Conservation (phyloP, 2,888 invertebrate genomes). For the Seira sanloemensis region DNA sequence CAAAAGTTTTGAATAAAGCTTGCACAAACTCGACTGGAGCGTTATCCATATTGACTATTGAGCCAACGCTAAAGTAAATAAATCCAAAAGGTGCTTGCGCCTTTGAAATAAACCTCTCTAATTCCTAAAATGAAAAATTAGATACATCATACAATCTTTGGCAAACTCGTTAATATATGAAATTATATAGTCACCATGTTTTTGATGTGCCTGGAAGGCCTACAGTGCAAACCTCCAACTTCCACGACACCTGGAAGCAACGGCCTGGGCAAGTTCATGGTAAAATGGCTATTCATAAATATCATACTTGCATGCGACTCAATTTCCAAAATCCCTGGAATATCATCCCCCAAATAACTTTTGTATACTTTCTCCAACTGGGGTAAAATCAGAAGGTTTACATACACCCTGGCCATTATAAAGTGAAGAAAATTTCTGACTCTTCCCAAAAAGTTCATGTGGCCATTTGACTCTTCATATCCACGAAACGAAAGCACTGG, state of each 20-base stretch:
- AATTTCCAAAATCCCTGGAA: slow-evolving; percentile 64
- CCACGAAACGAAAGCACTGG: slow-evolving; percentile 39
- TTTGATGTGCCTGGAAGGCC: slow-evolving; percentile 62
- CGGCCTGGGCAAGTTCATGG: slow-evolving; percentile 68
- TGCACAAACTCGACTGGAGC: slow-evolving; percentile 86
- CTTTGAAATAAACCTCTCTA: slow-evolving; percentile 54
- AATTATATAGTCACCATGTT: neutral
- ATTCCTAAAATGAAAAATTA: slow-evolving; percentile 37
- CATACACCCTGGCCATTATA: slow-evolving; percentile 20
- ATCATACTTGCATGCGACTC: slow-evolving; percentile 69
- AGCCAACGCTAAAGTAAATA: slow-evolving; percentile 90
- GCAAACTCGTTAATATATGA: neutral
- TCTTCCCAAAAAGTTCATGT: slow-evolving; percentile 45
- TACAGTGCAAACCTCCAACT: slow-evolving; percentile 74
- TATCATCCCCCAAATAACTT: slow-evolving; percentile 47
- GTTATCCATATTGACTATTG: slow-evolving; percentile 86
- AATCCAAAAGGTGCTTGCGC: slow-evolving; percentile 82
- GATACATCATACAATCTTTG: neutral
- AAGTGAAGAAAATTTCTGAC: slow-evolving; percentile 48
- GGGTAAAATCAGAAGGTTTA: slow-evolving; percentile 27
- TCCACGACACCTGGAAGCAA: slow-evolving; percentile 72
- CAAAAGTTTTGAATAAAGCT: slow-evolving; percentile 84
- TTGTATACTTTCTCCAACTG: slow-evolving; percentile 45
- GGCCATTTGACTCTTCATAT: slow-evolving; percentile 32
- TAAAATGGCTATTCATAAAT: slow-evolving; percentile 72